Evolutionary conservation across 2,888 invertebrate species (phyloP).

Genomic region (Drosophila dives): DNA sequence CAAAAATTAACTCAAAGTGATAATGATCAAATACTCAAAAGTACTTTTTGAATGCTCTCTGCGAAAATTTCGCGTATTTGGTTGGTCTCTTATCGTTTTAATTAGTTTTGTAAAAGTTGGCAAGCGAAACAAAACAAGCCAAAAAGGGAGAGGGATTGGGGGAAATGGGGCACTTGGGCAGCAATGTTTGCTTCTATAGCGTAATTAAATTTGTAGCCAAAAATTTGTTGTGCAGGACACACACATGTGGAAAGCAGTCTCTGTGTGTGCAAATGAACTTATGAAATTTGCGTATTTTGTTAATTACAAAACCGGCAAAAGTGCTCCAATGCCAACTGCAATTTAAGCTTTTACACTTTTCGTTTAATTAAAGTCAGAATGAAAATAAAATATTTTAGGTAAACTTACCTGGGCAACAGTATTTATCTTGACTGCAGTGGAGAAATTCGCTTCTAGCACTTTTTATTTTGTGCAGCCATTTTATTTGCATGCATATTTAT

Average conservation of each 20-base stretch:
- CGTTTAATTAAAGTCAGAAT: constrained; percentile 69
- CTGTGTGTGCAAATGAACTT: constrained; percentile 32
- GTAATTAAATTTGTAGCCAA: constrained; percentile 42
- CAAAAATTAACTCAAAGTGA: constrained; percentile 37
- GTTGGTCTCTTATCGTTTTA: constrained; percentile 69
- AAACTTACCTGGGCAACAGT: constrained; percentile 16
- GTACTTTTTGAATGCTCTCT: constrained; percentile 25
- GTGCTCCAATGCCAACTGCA: constrained; percentile 39
- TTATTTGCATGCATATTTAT: constrained; percentile 79
- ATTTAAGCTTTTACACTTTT: constrained; percentile 53
- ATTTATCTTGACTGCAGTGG: constrained; percentile 44
- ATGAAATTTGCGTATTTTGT: constrained; percentile 31
- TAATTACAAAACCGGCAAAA: constrained; percentile 26
- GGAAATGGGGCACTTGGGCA: constrained; percentile 5
- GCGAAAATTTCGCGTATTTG: constrained; percentile 20
- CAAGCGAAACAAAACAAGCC: constrained; percentile 44
- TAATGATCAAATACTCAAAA: constrained; percentile 47
- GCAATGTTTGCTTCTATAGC: constrained; percentile 37
- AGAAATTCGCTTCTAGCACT: constrained; percentile 15
- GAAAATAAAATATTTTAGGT: constrained; percentile 15
- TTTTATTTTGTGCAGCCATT: constrained; percentile 17
- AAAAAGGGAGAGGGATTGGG: neutral
- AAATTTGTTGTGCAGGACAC: constrained; percentile 44
- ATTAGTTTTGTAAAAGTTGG: constrained; percentile 75
- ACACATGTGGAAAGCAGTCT: constrained; percentile 25